These are phyloP conservation scores for Eclectus roratus DNA, from an alignment of 2,113 vertebrate species.

Conservation along the genomic window DNA sequence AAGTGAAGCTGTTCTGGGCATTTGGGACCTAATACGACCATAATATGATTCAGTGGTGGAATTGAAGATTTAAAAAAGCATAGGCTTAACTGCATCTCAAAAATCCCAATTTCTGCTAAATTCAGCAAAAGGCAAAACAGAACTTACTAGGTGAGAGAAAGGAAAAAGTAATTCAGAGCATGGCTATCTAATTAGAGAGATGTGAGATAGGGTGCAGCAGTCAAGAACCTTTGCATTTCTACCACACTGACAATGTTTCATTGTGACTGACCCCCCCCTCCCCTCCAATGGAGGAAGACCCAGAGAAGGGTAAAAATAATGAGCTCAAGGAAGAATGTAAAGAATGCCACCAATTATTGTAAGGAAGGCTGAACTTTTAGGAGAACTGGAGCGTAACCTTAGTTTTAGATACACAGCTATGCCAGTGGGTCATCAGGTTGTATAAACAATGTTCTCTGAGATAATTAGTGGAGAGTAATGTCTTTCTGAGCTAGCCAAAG, in stretches of 20 bases:
- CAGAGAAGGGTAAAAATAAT: not conserved
- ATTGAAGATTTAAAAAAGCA: not conserved
- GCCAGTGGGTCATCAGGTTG: not conserved
- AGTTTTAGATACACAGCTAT: not conserved
- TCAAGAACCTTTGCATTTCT: not conserved
- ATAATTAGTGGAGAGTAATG: not conserved
- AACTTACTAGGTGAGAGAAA: not conserved
- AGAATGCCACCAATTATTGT: not conserved
- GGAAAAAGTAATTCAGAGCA: not conserved
- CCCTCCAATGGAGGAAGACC: not conserved
- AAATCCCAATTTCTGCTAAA: not conserved
- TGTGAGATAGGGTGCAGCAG: not conserved
- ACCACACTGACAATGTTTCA: not conserved
- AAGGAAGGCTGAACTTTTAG: not conserved
- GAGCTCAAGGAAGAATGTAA: not conserved
- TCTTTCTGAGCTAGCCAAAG: not conserved
- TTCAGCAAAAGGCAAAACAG: not conserved
- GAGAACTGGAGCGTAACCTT: not conserved
- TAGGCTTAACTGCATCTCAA: not conserved
- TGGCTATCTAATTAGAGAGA: not conserved
- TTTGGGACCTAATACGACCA: not conserved
- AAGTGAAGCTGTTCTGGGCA: not conserved
- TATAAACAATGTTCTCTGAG: not conserved
- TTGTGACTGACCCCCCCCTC: rapidly evolving
- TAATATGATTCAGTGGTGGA: not conserved